These are phyloP conservation scores for Diachasmimorpha longicaudata DNA, from an alignment of 1,140 invertebrate genomes.

Conservation along the genomic window DNA sequence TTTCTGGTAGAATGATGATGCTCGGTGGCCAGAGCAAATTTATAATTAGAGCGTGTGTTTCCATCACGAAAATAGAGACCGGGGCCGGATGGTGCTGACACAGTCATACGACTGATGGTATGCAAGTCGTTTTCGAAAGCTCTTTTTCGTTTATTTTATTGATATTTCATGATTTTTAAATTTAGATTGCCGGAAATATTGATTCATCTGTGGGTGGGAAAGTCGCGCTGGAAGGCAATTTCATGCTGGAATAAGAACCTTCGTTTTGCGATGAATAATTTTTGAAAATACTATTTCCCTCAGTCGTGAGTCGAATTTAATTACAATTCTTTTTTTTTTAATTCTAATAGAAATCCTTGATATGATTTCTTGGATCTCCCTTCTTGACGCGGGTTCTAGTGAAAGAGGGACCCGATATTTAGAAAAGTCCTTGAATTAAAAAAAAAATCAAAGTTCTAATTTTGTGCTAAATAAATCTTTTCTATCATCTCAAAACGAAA, in stretches of 20 bases:
- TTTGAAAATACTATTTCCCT: too few relatives aligned
- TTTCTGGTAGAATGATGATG: constrained; percentile 1
- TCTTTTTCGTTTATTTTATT: not conserved
- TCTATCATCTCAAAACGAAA: not conserved
- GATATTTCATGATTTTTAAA: not conserved
- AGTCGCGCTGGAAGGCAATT: too few relatives aligned
- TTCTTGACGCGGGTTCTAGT: too few relatives aligned
- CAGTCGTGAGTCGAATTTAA: too few relatives aligned
- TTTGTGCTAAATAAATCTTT: not conserved
- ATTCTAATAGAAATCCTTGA: too few relatives aligned
- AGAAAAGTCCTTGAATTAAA: too few relatives aligned
- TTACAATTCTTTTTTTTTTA: too few relatives aligned
- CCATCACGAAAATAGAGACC: constrained; percentile 56
- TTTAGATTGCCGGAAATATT: not conserved
- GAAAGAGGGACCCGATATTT: too few relatives aligned
- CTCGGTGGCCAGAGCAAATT: constrained; percentile 29
- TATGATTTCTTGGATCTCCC: too few relatives aligned
- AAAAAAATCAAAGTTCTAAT: not conserved
- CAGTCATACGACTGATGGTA: constrained; percentile 18
- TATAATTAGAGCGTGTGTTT: constrained; percentile 57
- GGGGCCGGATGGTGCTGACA: constrained; percentile 40
- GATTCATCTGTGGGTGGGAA: not conserved
- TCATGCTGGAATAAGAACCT: too few relatives aligned
- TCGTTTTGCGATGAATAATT: too few relatives aligned
- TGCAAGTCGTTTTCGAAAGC: constrained; percentile 4